A percentile compares a stretch with the other conserved stretches of the same genome.
These are phyloP conservation scores for Leucopsar rothschildi DNA, from an alignment of 2,113 vertebrate genomes.

Conservation along the genomic window DNA sequence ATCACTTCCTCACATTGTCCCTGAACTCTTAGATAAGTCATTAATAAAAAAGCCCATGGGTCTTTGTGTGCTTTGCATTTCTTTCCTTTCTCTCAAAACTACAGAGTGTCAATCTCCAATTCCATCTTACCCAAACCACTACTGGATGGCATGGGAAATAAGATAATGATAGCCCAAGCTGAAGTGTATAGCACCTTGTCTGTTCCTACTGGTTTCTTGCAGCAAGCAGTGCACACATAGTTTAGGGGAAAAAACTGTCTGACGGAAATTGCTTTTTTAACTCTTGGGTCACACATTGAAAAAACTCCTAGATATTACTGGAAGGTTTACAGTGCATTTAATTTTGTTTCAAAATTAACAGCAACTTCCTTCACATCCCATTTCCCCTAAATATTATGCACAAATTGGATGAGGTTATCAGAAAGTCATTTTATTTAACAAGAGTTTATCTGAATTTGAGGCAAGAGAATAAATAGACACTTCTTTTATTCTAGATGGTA, in stretches of 20 bases:
- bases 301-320: neutral
- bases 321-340: neutral
- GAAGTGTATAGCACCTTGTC: neutral
- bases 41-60: neutral
- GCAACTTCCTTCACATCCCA: neutral
- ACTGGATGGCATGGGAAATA: neutral
- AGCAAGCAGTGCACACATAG: neutral
- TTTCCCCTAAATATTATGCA: neutral
- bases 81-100: neutral
- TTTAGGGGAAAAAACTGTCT: neutral
- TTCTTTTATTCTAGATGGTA: neutral
- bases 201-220: neutral
- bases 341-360: neutral
- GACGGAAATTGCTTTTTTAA: neutral
- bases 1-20: neutral
- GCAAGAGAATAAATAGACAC: neutral
- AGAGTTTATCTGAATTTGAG: constrained; percentile 8
- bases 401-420: neutral
- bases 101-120: neutral
- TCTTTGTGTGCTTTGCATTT: neutral
- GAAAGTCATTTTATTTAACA: neutral
- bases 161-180: neutral
- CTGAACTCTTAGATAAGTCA: neutral
- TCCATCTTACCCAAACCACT: neutral
- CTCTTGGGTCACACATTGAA: neutral